These are phyloP conservation scores for Pocillopora grandis DNA, from an alignment of 92 coral and sea anemone genomes.

Conservation along the genomic window DNA sequence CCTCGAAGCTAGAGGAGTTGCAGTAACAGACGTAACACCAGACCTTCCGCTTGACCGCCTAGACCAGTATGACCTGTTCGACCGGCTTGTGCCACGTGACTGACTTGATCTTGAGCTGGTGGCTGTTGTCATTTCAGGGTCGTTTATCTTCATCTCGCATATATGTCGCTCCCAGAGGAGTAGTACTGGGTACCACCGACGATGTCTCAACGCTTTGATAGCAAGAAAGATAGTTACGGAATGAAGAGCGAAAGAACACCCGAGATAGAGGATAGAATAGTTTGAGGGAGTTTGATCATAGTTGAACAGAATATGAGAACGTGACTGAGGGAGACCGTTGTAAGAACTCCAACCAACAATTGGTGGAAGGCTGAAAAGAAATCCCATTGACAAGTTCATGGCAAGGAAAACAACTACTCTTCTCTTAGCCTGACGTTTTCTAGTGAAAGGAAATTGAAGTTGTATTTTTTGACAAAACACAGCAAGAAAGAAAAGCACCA, in stretches of 20 bases:
- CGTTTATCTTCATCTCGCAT: constrained; percentile 33
- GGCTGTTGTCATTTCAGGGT: constrained; percentile 53
- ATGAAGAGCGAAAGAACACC: constrained; percentile 13
- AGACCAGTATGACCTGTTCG: background rate
- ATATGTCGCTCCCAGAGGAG: constrained; percentile 47
- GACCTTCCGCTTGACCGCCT: constrained; percentile 5
- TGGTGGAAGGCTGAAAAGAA: constrained; percentile 26
- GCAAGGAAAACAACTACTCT: background rate
- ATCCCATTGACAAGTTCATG: background rate
- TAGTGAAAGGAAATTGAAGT: background rate
- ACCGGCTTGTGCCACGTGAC: background rate
- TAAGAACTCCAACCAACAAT: constrained; percentile 49
- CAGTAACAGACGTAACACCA: background rate
- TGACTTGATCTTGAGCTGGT: constrained; percentile 2
- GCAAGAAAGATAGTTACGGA: constrained; percentile 25
- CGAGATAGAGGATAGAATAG: constrained; percentile 27
- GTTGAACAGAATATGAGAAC: background rate
- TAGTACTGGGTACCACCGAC: constrained; percentile 32
- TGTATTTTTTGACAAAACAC: constrained; percentile 39
- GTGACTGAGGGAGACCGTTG: constrained; percentile 2
- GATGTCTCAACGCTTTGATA: constrained; percentile 2
- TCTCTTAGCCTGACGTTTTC: constrained; percentile 1
- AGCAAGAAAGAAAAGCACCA: constrained; percentile 39
- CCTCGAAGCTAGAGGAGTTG: constrained; percentile 3
- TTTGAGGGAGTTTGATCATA: background rate